phyloP scores from a whole-genome alignment of 2,113 vertebrate species.

The Menura novaehollandiae region DNA sequence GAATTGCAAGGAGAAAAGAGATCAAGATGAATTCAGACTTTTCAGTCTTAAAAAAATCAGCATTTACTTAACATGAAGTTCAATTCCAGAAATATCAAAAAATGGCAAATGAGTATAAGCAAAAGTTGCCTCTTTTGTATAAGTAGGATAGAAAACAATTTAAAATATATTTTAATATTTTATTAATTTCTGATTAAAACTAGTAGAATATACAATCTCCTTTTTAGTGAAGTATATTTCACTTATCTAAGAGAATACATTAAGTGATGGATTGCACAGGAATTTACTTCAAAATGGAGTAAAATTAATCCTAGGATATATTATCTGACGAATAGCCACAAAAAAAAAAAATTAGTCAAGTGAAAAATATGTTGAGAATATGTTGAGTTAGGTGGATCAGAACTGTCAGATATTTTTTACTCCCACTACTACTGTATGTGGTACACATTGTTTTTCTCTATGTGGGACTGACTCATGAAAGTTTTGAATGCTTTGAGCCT shows the following conservation, averaged over 20 bases:
- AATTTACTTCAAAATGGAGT: neutral
- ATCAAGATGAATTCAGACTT: neutral
- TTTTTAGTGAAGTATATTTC: neutral
- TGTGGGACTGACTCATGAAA: neutral
- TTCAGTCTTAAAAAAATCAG: neutral
- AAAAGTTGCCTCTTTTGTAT: neutral
- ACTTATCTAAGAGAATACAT: neutral
- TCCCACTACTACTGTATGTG: neutral
- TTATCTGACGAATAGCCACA: neutral
- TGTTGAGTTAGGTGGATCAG: neutral
- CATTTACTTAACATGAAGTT: neutral
- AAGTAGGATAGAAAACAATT: neutral
- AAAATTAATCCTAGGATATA: neutral
- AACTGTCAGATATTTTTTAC: neutral
- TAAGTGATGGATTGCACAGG: neutral
- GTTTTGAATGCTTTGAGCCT: neutral
- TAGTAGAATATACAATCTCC: neutral
- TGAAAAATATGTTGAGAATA: neutral
- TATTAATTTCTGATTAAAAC: neutral
- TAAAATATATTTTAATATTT: neutral
- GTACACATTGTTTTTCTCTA: neutral
- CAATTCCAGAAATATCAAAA: neutral
- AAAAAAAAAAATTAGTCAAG: neutral
- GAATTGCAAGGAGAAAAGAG: neutral
- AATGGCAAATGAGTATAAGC: neutral